Base-by-base conservation (phyloP, 2,888 invertebrate species). In the Palloptera scutellata region DNA sequence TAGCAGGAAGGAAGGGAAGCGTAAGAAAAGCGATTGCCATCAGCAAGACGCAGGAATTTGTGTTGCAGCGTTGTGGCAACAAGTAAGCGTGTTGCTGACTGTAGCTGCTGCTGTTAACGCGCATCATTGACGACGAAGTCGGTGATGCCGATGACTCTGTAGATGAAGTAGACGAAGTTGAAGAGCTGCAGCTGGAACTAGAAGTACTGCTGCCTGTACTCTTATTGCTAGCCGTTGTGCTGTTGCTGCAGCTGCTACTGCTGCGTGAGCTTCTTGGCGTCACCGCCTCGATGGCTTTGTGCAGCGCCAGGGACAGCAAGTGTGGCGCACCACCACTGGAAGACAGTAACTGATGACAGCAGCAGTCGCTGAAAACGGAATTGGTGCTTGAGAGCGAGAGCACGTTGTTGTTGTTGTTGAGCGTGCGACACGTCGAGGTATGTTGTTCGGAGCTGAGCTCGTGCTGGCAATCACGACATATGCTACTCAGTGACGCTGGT, bases 1-100 rank as follows among this genome's bases (percentile, higher is more conserved):
- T 93, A 72, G 98, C 97, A 73, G 97, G 98, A 80, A 98, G 88
- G 87, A 97, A 98, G 71, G 98, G 97, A 76, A 98, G 87, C 75
- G 93, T 90, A 82, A 97, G 89, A 81, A 98, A 90, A 62, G 92
- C 90, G 73, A 91, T 87, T 75, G 91, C 89, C 85, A 91, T 87
- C 69, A 91, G 82, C 77, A 86, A 71, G 55, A 83, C 77, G 71
- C 81, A 79, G 63, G 80, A 79, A 48, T 70, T 73, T 42, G 70
- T 61, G 52, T 70, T 72, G 58, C 71, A 67, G 20, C 65, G 61
- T 17, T 70, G 61, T 11, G 64, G 19, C 20, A 72, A 42, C 63
- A 72, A 68, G 19, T 59, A 70, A 12, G 70, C 66, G 13, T 69
- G 2, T 2, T 48, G 51, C 13, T 3, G n/a, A n/a, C 15, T n/a